Evolutionary conservation across 1,140 invertebrate species (phyloP).

Genomic region (Ruditapes philippinarum): DNA sequence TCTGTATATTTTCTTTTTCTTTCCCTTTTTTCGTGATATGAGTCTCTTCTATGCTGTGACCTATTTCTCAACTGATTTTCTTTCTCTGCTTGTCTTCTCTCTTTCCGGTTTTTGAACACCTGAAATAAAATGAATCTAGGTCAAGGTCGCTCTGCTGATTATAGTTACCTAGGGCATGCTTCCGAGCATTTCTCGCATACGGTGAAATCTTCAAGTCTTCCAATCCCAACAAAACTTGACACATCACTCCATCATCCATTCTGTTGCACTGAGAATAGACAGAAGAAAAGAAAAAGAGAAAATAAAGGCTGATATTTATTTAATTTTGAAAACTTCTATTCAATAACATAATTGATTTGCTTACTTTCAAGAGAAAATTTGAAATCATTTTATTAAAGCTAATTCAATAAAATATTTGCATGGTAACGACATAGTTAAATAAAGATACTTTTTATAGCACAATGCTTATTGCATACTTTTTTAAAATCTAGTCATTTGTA

Average conservation of each 20-base stretch:
- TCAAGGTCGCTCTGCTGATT: neutral
- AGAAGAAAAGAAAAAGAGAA: too few relatives aligned
- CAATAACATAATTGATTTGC: too few relatives aligned
- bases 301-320: too few relatives aligned
- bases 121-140: neutral
- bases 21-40: neutral
- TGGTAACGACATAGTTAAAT: too few relatives aligned
- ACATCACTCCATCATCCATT: conserved; percentile 22
- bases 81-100: neutral
- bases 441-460: too few relatives aligned
- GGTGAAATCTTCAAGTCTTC: conserved; percentile 53
- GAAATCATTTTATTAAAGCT: too few relatives aligned
- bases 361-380: too few relatives aligned
- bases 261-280: conserved; percentile 50
- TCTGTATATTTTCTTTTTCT: too few relatives aligned
- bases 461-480: too few relatives aligned
- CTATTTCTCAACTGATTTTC: neutral
- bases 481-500: too few relatives aligned
- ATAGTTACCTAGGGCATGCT: conserved; percentile 66
- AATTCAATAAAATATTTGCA: too few relatives aligned
- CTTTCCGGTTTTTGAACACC: conserved; percentile 19
- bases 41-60: neutral
- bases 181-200: conserved; percentile 6
- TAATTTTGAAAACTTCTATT: too few relatives aligned
- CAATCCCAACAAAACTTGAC: conserved; percentile 42